Conservation (phyloP, 30 jellyfish, hydroid and myxozoan species). For the Aurelia sp. region DNA sequence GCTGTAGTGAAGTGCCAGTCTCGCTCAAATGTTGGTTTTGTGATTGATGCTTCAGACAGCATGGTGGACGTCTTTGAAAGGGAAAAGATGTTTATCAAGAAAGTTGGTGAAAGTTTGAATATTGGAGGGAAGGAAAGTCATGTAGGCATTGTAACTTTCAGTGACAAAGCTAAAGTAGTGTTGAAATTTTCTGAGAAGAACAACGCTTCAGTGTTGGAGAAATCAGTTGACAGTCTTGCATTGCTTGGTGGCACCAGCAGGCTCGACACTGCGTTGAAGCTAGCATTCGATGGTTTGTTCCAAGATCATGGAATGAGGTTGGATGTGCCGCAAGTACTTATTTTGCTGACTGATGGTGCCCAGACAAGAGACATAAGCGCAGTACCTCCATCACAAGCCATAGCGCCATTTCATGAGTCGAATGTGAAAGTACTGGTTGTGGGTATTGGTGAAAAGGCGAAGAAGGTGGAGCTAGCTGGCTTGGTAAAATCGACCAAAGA, state of each 20-base stretch:
- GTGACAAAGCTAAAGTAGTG: constrained; percentile 17
- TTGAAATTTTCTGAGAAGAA: constrained; percentile 28
- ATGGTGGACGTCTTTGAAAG: background rate
- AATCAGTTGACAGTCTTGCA: constrained; percentile 43
- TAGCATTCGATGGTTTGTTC: constrained; percentile 49
- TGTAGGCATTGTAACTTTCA: constrained; percentile 28
- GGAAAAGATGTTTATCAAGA: background rate
- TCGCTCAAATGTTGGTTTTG: constrained; percentile 34
- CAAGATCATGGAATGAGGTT: constrained; percentile 49
- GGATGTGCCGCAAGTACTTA: constrained; percentile 52
- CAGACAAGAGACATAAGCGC: constrained; percentile 31
- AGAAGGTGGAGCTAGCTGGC: background rate
- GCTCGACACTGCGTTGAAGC: constrained; percentile 45
- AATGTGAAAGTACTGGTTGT: constrained; percentile 6
- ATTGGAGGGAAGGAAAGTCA: constrained; percentile 11
- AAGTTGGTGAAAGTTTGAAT: background rate
- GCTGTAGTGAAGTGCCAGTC: background rate
- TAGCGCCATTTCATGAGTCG: constrained; percentile 32
- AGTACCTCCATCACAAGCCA: constrained; percentile 28
- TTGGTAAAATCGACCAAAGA: background rate
- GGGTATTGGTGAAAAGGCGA: constrained; percentile 9
- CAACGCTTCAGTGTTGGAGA: constrained; percentile 24
- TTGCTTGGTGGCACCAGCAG: constrained; percentile 29
- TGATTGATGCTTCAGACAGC: constrained; percentile 50
- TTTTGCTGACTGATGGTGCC: constrained; percentile 53